These are phyloP conservation scores for Empidonax traillii DNA, from an alignment of 2,113 vertebrate genomes.

Conservation along the genomic window DNA sequence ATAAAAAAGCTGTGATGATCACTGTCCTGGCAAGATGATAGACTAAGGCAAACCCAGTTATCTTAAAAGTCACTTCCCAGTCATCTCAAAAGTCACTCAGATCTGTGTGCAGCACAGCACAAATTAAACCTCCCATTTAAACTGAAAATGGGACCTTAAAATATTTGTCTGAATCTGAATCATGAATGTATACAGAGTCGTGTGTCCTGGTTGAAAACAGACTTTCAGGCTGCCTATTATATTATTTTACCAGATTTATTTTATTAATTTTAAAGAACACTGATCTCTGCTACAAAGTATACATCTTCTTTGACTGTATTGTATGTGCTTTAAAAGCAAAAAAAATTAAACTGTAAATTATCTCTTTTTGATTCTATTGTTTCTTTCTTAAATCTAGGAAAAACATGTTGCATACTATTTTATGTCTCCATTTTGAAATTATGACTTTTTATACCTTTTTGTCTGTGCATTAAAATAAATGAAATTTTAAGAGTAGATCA, in stretches of 20 bases:
- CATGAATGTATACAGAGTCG: not conserved
- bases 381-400: not conserved
- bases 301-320: not conserved
- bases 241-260: not conserved
- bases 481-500: not conserved
- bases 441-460: not conserved
- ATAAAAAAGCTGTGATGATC: not conserved
- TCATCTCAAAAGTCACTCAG: not conserved
- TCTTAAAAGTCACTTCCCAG: not conserved
- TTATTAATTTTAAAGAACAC: not conserved
- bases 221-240: not conserved
- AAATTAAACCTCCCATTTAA: not conserved
- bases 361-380: not conserved
- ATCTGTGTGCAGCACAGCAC: not conserved
- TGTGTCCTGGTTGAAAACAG: not conserved
- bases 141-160: not conserved
- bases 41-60: not conserved
- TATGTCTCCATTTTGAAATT: not conserved
- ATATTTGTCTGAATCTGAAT: not conserved
- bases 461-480: not conserved
- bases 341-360: not conserved
- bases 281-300: not conserved
- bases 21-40: not conserved
- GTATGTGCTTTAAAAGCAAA: not conserved
- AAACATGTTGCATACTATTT: not conserved